phyloP scores from a whole-genome alignment of 2,113 vertebrate genomes.

The Halichoerus grypus region DNA sequence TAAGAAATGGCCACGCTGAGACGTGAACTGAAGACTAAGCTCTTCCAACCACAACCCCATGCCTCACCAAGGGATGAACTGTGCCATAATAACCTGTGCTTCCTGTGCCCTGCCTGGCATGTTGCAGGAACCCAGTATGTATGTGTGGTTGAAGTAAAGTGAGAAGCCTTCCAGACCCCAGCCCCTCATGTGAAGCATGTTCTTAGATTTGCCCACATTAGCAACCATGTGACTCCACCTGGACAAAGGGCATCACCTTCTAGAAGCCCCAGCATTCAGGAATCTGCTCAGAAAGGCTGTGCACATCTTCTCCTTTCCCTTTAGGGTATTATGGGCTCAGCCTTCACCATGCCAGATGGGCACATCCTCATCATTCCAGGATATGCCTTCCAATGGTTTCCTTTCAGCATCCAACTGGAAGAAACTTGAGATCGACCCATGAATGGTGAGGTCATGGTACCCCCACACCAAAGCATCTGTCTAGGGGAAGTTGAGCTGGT shows the following conservation, averaged over 20 bases:
- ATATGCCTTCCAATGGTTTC: not conserved
- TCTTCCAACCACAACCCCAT: not conserved
- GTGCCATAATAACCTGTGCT: not conserved
- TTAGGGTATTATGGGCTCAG: not conserved
- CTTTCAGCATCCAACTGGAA: not conserved
- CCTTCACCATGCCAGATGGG: not conserved
- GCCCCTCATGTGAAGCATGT: not conserved
- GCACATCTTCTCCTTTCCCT: not conserved
- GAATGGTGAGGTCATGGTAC: not conserved
- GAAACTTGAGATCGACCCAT: not conserved
- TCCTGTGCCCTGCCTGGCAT: not conserved
- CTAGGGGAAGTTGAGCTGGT: not conserved
- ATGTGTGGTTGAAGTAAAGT: not conserved
- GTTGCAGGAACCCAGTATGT: not conserved
- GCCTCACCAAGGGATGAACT: not conserved
- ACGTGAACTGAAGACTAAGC: not conserved
- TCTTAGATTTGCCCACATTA: not conserved
- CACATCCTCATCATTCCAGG: not conserved
- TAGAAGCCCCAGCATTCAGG: not conserved
- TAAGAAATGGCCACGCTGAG: not conserved
- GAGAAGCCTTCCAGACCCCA: not conserved
- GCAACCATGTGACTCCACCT: not conserved
- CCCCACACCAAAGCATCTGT: not conserved
- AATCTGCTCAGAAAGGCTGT: not conserved
- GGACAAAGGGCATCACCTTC: not conserved